Conservation (phyloP, 2,888 invertebrate genomes). For the Gandaritis pyraliata region DNA sequence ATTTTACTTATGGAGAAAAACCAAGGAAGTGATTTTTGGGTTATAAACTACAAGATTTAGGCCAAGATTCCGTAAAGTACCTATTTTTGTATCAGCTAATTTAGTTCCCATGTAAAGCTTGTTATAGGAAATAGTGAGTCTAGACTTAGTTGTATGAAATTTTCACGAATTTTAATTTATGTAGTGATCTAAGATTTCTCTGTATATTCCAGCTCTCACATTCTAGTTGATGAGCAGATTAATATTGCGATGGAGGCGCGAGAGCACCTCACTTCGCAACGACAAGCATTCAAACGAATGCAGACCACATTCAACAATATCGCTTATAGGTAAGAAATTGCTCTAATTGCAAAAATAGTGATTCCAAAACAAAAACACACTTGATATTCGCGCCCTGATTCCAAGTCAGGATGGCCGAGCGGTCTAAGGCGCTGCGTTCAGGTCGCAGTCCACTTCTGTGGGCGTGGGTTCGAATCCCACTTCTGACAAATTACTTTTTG, state of each 20-base stretch:
- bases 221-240: slow-evolving; percentile 97
- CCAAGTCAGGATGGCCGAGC: slow-evolving; percentile 35
- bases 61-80: too few species aligned
- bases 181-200: too few species aligned
- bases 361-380: too few species aligned
- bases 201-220: slow-evolving; percentile 89
- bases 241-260: slow-evolving; percentile 98
- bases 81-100: too few species aligned
- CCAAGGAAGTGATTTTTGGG: too few species aligned
- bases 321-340: slow-evolving; percentile 86
- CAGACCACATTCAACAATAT: slow-evolving; percentile 97
- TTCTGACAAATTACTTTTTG: slow-evolving; percentile 26
- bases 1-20: too few species aligned
- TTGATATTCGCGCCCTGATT: not conserved
- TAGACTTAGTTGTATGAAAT: too few species aligned
- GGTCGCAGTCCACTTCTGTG: slow-evolving; percentile 37
- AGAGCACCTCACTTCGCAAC: slow-evolving; percentile 95
- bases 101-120: too few species aligned
- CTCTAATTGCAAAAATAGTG: too few species aligned
- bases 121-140: too few species aligned
- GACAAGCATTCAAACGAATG: slow-evolving; percentile 94
- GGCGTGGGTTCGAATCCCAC: slow-evolving; percentile 37
- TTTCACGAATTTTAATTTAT: too few species aligned
- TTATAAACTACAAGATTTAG: too few species aligned
- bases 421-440: slow-evolving; percentile 38